Evolutionary conservation across 2,797 vertebrate species (phyloP), one percentile per base, ranked within the genome.

Genomic region (Xiphophorus birchmanni): DNA sequence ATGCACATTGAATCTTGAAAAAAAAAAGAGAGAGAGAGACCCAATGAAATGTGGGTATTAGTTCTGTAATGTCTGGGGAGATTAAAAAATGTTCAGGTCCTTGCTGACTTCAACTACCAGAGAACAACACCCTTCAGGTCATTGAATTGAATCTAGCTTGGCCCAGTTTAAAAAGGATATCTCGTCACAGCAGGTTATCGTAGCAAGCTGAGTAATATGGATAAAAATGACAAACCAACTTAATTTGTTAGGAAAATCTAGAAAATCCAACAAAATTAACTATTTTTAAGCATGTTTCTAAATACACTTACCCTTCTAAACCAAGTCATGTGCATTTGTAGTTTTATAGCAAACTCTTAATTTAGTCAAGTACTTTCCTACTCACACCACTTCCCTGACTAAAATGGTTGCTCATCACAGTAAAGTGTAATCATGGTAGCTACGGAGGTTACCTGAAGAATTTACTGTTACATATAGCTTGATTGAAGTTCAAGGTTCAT

Each of bases 401-500:
- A 26, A 84, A 91, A 85, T 5, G 35, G 79, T 60, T 79, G 48
- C 86, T 85, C 45, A 42, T n/a, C 5, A 48, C 50, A 8, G 52
- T 21, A 17, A 44, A 15, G 37, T 4, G 40, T 90, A 83, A 84
- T 80, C 87, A 80, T 84, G 79, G 63, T 81, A 89, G 84, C 82
- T 75, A 37, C 54, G 23, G 73, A 67, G 42, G 32, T 73, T 78
- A 78, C 23, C 50, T 84, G 77, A 40, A 75, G 18, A 67, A 54
- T 75, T 76, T 65, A 60, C 7, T 26, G 74, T 88, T 82, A 90
- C n/a, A 11, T 35, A 26, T 47, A 37, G 69, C 71, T 80, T 77
- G 84, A 84, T 76, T 73, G 76, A 87, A 87, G 85, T 83, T 84
- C 69, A 84, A 78, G 69, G 56, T 75, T 60, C 85, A 84, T 89